Conservation (phyloP, 2,888 invertebrate genomes). For the Erebia epiphron region DNA sequence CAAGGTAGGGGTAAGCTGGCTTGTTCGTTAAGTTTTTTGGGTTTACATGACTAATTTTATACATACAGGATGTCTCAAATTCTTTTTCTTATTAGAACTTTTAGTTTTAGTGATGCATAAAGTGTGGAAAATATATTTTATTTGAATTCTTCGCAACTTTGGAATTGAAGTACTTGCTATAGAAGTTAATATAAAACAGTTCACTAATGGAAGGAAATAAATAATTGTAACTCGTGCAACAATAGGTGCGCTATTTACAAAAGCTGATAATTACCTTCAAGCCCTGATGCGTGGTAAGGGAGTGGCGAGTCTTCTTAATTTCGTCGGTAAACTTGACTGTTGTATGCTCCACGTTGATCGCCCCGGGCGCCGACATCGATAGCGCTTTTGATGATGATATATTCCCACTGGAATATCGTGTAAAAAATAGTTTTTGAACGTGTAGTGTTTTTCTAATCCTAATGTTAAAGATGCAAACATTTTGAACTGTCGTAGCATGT, state of each 20-base stretch:
- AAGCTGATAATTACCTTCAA: conserved; percentile 57
- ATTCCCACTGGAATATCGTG: conserved; percentile 75
- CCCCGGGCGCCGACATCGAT: conserved; percentile 94
- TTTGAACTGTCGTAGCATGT: neutral
- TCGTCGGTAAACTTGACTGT: conserved; percentile 88
- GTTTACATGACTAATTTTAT: neutral
- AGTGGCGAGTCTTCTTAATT: conserved; percentile 78
- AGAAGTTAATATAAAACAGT: too few relatives aligned
- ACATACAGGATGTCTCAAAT: too few relatives aligned
- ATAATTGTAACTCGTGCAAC: neutral
- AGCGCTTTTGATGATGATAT: conserved; percentile 88
- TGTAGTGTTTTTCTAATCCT: neutral
- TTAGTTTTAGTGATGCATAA: too few relatives aligned
- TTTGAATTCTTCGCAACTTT: too few relatives aligned
- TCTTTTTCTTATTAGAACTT: too few relatives aligned
- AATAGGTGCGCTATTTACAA: neutral
- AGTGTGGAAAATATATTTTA: too few relatives aligned
- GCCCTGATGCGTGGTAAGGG: conserved; percentile 72
- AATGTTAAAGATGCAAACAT: neutral
- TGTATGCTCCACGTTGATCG: conserved; percentile 89
- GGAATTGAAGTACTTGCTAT: too few relatives aligned
- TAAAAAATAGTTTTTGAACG: neutral
- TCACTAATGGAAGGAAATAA: neutral
- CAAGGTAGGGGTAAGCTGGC: conserved; percentile 20
- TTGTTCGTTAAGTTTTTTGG: conserved; percentile 24